Evolutionary conservation across 2,888 invertebrate species (phyloP).

Genomic region (Galerucella calmariensis): DNA sequence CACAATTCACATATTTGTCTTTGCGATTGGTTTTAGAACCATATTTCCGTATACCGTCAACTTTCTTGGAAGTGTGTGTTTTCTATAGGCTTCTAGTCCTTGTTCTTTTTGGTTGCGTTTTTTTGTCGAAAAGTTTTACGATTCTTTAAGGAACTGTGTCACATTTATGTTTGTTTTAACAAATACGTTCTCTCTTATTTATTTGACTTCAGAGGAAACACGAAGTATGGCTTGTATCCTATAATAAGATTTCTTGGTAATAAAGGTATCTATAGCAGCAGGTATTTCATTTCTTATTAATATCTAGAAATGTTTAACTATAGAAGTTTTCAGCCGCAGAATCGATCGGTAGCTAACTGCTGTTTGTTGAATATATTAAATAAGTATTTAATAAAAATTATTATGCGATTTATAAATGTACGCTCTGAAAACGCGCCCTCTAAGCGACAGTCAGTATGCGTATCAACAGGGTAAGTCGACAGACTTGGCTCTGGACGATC

Average conservation of each 20-base stretch:
- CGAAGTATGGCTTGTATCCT: not conserved
- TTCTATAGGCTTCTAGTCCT: slow-evolving; percentile 33
- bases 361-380: too few species aligned
- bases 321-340: too few species aligned
- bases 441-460: too few species aligned
- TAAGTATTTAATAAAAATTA: too few species aligned
- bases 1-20: slow-evolving; percentile 58
- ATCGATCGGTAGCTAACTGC: too few species aligned
- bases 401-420: too few species aligned
- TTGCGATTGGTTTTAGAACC: slow-evolving; percentile 54
- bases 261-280: not conserved
- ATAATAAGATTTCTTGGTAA: not conserved
- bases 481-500: too few species aligned
- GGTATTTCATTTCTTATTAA: not conserved
- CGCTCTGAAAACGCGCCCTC: too few species aligned
- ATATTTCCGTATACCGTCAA: slow-evolving; percentile 32
- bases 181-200: not conserved
- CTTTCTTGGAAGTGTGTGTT: slow-evolving; percentile 19
- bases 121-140: slow-evolving; percentile 15
- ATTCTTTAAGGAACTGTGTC: not conserved
- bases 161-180: not conserved
- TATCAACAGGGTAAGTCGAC: too few species aligned
- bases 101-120: slow-evolving; percentile 3
- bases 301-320: not conserved
- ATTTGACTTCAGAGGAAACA: too few species aligned